Evolutionary conservation across 2,888 invertebrate genomes (phyloP), one percentile per base, ranked within the genome.

Genomic region (Dryococelus australis): DNA sequence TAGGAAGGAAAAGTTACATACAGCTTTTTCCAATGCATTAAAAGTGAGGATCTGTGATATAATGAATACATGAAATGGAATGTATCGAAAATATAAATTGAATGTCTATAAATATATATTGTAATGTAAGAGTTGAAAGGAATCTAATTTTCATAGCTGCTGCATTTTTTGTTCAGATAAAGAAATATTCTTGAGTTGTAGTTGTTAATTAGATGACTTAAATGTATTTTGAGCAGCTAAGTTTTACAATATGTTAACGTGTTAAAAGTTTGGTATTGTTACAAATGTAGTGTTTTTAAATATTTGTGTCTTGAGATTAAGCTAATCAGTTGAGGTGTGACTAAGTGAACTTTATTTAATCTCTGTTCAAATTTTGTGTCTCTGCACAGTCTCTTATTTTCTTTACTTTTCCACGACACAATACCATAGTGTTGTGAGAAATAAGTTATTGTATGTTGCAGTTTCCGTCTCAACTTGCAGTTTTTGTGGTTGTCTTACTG

Each of bases 41-140:
- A 65, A 65, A 65, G 65, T 65, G 65, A 88, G 87, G 88, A 88
- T 88, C 88, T 87, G 88, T 88, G 88, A 88, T 88, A 88, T 87
- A 86, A 88, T 85, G 86, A 26, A 80, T 78, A 86, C 53, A 43
- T 51, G 85, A 28, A 53, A 51, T 85, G 80, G 26, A 80, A 83
- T 35, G 35, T 83, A 20, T 27, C 43, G 6, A 28, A 83, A 20
- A 20, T 47, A 78, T 10, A 43, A 65, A 10, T 78, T 43, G 78
- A 35, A 27, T 12, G 35, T 27, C 43, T 83, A 65, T 24, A 65
- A 16, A 65, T 65, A 65, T 65, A 16, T 24, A 24, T 24, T 12
- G 47, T 20, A 16, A 1, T 24, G n/a, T 24, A 65, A 0, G 65
- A n/a, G 20, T 65, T n/a, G n/a, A 65, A 20, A 65, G n/a, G 65